Conservation (phyloP, 2,888 invertebrate genomes). For the Cordylochernes scorpioides region DNA sequence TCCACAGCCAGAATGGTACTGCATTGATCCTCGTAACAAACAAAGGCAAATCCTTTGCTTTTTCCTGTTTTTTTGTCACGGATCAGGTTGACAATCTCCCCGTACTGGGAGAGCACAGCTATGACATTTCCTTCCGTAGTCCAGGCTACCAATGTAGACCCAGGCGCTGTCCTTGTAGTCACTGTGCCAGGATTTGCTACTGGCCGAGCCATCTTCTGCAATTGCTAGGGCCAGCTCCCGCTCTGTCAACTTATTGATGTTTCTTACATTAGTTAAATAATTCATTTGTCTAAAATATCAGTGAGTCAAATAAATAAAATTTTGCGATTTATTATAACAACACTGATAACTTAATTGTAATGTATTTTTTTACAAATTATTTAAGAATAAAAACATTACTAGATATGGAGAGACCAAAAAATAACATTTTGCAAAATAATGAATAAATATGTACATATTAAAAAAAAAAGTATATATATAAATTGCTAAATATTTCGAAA, state of each 20-base stretch:
- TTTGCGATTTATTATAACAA: too few relatives aligned
- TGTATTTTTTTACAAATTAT: too few relatives aligned
- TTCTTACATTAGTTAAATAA: slow-evolving; percentile 87
- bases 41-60: slow-evolving; percentile 74
- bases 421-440: too few relatives aligned
- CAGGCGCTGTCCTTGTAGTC: slow-evolving; percentile 76
- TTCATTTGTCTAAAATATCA: too few relatives aligned
- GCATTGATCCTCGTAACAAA: slow-evolving; percentile 95
- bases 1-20: slow-evolving; percentile 88
- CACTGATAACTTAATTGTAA: too few relatives aligned
- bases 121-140: slow-evolving; percentile 78
- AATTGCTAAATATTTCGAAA: too few relatives aligned
- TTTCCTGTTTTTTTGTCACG: slow-evolving; percentile 80
- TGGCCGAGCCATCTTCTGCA: slow-evolving; percentile 32
- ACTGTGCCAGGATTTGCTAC: slow-evolving; percentile 72
- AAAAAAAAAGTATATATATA: too few relatives aligned
- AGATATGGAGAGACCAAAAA: too few relatives aligned
- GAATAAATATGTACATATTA: too few relatives aligned
- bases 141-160: slow-evolving; percentile 81
- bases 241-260: slow-evolving; percentile 67
- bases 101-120: slow-evolving; percentile 84
- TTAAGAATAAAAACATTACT: too few relatives aligned
- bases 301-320: too few relatives aligned
- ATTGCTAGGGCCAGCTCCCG: slow-evolving; percentile 50
- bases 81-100: slow-evolving; percentile 78